A percentile compares a stretch with the other conserved stretches of the same genome.
phyloP scores from a whole-genome alignment of 2,113 vertebrate species.

The Dicentrarchus labrax region DNA sequence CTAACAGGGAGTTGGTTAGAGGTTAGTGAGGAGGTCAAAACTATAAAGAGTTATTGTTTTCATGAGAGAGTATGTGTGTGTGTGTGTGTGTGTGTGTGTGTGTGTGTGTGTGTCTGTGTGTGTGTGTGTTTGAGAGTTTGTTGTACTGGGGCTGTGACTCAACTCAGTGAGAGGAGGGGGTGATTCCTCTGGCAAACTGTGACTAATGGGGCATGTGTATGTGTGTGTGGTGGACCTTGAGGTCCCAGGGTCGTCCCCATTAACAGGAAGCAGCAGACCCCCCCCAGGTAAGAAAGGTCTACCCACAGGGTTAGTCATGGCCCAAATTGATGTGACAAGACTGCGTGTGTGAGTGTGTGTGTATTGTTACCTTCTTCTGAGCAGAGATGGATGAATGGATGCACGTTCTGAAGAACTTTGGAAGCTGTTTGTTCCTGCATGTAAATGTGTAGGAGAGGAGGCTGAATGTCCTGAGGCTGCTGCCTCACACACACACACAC shows the following conservation, averaged over 20 bases:
- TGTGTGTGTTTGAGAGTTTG: slow-evolving; percentile 27
- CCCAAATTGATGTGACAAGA: slow-evolving; percentile 69
- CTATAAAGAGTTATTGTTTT: slow-evolving; percentile 3
- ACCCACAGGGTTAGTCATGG: slow-evolving; percentile 52
- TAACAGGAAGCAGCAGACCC: slow-evolving; percentile 29
- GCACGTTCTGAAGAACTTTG: slow-evolving; percentile 26
- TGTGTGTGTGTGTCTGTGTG: slow-evolving; percentile 21
- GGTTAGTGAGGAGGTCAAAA: neutral
- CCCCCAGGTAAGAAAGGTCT: slow-evolving; percentile 55
- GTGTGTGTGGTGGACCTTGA: slow-evolving; percentile 28
- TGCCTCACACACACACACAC: slow-evolving; percentile 40
- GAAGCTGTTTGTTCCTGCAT: slow-evolving; percentile 51
- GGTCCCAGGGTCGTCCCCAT: slow-evolving; percentile 42
- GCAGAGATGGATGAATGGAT: slow-evolving; percentile 26
- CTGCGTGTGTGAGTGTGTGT: neutral
- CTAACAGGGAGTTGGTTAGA: neutral
- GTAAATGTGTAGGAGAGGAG: slow-evolving; percentile 43
- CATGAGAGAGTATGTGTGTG: neutral
- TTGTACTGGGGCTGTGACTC: slow-evolving; percentile 35
- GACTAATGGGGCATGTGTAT: slow-evolving; percentile 58
- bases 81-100: slow-evolving; percentile 39
- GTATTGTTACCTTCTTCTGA: slow-evolving; percentile 22
- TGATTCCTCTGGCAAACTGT: slow-evolving; percentile 51
- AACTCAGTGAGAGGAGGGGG: neutral
- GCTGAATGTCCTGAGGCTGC: slow-evolving; percentile 46